Base-by-base conservation (phyloP, 2,797 vertebrate species). In the Momotus momota region DNA sequence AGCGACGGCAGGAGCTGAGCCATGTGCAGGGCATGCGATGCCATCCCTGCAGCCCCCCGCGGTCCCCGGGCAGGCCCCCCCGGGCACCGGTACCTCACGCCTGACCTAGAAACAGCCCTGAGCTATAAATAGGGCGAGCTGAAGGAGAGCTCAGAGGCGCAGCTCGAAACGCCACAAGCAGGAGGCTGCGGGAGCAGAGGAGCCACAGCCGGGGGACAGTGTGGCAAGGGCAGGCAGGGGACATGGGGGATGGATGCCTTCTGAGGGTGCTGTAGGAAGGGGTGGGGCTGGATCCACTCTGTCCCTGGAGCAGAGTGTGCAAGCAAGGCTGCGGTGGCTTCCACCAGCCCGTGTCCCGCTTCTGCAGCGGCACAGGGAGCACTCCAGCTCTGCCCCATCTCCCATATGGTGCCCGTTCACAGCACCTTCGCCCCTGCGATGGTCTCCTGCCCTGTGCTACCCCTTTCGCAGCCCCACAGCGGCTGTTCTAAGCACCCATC, bases 91-190 rank as follows among this genome's bases (percentile, higher is more conserved):
- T 8, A 10, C 41, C 75, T 91, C 70, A 26, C 1, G 57, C 62
- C 81, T 96, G 96, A 97, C 94, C 95, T 92, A 96, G 95, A 97
- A 97, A 95, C 69, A 83, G 92, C 93, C 75, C 74, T 2, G 48
- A 71, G 96, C 95, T 95, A 93, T 95, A 96, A 94, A 94, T 94
- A 96, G 93, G 94, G 92, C 4, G 12, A 72, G 33, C 6, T 1
- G 43, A 57, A 83, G 71, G 81, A 31, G 61, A 38, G 73, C 72
- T 35, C 52, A 3, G 84, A 81, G 82, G 29, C 18, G 8, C 72
- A 48, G 84, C 80, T 71, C 10, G 10, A 40, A 81, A 31, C 16
- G 4, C 43, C 1, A 3, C 2, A 12, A 62, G 84, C 70, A 0
- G 70, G 73, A 79, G 85, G 81, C 85, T 23, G 65, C 14, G 0